These are phyloP conservation scores for Caenorhabditis sulstoni DNA, from an alignment of 2,888 invertebrate species.

Conservation along the genomic window DNA sequence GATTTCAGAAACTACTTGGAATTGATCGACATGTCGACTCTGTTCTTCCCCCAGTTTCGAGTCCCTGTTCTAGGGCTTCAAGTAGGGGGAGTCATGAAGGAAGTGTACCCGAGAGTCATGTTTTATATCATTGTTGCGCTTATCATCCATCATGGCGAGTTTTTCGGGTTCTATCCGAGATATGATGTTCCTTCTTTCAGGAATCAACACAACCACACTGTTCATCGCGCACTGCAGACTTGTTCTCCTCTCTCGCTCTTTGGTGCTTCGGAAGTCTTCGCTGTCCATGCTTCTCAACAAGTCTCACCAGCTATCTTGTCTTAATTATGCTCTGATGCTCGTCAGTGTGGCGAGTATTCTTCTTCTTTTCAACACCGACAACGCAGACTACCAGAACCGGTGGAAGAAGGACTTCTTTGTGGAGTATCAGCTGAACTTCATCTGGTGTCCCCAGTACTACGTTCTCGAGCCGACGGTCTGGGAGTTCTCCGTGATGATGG, in stretches of 20 bases:
- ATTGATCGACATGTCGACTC: slow-evolving; percentile 34
- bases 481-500: slow-evolving; percentile 39
- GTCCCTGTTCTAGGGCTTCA: slow-evolving; percentile 37
- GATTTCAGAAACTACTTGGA: slow-evolving; percentile 38
- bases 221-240: slow-evolving; percentile 41
- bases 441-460: slow-evolving; percentile 34
- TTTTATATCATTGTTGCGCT: slow-evolving; percentile 22
- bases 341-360: slow-evolving; percentile 33
- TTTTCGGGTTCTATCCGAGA: no score
- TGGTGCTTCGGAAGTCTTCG: slow-evolving; percentile 26
- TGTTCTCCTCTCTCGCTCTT: slow-evolving; percentile 27
- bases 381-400: slow-evolving; percentile 7
- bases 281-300: slow-evolving; percentile 8
- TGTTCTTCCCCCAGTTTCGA: slow-evolving; percentile 37
- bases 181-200: no score
- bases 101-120: slow-evolving; percentile 24
- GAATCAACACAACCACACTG: slow-evolving; percentile 35
- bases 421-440: slow-evolving; percentile 17
- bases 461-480: slow-evolving; percentile 28
- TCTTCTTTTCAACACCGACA: slow-evolving; percentile 21
- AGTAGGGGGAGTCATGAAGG: slow-evolving; percentile 28
- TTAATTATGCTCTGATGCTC: slow-evolving; percentile 25
- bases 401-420: slow-evolving; percentile 26
- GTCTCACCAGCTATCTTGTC: slow-evolving; percentile 20
- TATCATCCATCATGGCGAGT: slow-evolving; percentile 36